A percentile compares a stretch with the other conserved stretches of the same genome.
Conservation (phyloP, 1,140 invertebrate species). For the Cephus cinctus region DNA sequence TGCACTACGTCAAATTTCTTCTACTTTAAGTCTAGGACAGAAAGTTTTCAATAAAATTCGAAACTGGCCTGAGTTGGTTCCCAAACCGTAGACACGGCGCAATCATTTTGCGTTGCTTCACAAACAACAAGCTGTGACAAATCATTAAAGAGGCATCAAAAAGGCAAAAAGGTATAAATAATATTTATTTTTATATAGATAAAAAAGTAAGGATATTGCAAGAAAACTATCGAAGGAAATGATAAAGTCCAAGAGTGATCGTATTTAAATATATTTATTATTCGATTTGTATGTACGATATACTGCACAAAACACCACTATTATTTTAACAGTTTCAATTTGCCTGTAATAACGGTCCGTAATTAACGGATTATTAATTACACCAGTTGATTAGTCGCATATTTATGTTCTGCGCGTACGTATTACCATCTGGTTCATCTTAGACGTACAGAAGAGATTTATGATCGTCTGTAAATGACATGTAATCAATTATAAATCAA, state of each 20-base stretch:
- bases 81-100: background rate
- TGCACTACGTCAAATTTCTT: slow-evolving; percentile 62
- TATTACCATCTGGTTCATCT: no score
- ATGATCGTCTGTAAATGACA: background rate
- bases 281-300: slow-evolving; percentile 12
- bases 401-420: no score
- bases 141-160: background rate
- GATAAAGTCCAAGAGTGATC: background rate
- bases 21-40: slow-evolving; percentile 64
- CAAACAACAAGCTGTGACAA: background rate
- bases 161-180: background rate
- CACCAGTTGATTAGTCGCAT: background rate
- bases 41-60: slow-evolving; percentile 56
- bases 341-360: background rate
- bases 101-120: background rate
- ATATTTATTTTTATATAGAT: background rate
- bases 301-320: background rate
- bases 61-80: slow-evolving; percentile 40
- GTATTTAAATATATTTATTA: slow-evolving; percentile 21
- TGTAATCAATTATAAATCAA: background rate
- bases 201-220: background rate
- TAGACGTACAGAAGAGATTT: no score
- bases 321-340: slow-evolving; percentile 3
- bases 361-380: background rate
- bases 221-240: background rate